A percentile compares a stretch with the other conserved stretches of the same genome.
These are phyloP conservation scores for Brachionus sp. DNA, from an alignment of 1,140 invertebrate species.

Conservation along the genomic window DNA sequence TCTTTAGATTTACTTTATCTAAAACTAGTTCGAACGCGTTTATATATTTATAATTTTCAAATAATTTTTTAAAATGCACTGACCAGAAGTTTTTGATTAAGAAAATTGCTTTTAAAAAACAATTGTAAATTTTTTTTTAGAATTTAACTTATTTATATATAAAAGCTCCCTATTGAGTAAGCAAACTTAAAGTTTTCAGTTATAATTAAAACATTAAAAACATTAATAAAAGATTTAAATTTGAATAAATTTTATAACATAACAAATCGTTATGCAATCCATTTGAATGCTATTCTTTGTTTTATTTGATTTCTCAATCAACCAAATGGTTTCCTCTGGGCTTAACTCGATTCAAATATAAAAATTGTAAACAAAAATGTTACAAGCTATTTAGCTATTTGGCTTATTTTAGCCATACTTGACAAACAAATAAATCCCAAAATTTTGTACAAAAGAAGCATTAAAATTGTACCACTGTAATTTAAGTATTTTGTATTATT, in stretches of 20 bases:
- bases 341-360: not conserved
- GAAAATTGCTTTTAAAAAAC: not conserved
- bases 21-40: not conserved
- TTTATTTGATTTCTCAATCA: not conserved
- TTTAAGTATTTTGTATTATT: not conserved
- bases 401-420: not conserved
- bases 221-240: not conserved
- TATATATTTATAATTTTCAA: not conserved
- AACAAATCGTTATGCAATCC: not conserved
- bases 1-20: not conserved
- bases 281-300: not conserved
- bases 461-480: not conserved
- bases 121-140: not conserved
- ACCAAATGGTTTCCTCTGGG: conserved; percentile 14
- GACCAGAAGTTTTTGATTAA: not conserved
- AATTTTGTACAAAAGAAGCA: conserved; percentile 29
- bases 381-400: conserved; percentile 13
- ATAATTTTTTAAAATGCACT: not conserved
- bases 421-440: not conserved
- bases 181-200: not conserved
- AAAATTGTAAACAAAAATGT: conserved; percentile 29
- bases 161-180: not conserved
- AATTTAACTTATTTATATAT: not conserved
- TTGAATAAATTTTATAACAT: not conserved
- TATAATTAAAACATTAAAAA: not conserved